Evolutionary conservation across 2,797 vertebrate genomes (phyloP), one percentile per base, ranked within the genome.

Genomic region (Mico argentatus): DNA sequence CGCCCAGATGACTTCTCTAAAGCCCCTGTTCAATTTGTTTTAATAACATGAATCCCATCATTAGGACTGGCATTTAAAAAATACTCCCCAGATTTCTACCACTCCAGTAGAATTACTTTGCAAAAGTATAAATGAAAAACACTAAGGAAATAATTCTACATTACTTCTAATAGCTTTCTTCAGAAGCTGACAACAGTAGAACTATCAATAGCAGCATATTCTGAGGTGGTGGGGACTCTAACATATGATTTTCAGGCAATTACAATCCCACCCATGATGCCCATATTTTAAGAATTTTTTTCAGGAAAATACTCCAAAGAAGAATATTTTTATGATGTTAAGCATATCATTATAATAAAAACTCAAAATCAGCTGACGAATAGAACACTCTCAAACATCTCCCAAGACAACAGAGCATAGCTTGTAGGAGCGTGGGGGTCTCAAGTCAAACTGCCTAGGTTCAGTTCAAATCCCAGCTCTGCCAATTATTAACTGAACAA

Each of bases 241-340:
- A 76, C 50, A 80, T 36, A 27, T 5, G 4, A 39, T 61, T 70
- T 85, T 61, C n/a, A 57, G 44, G 73, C 41, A 72, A 17, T 50
- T 92, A 84, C 5, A 91, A 83, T 79, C 30, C 46, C 73, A 95
- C 10, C 44, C 57, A 52, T 12, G 33, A 85, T 19, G 88, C 30
- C 57, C 27, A 59, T 5, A 77, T 88, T 92, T 73, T 46, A 81
- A 27, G 61, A 22, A 59, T 61, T 52, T 84, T 6, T 20, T 24
- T 20, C 70, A 93, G 33, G 81, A 90, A 96, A 93, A 88, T 59
- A 88, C 95, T 50, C 26, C 48, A 55, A 93, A 94, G 30, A 61
- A 27, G 9, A 92, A 73, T 88, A 79, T 7, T 48, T 44, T 75
- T 72, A 88, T 27, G 39, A 97, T 86, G 41, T 15, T 85, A 88